Evolutionary conservation across 2,113 vertebrate species (phyloP), one percentile per base, ranked within the genome.

Genomic region (Lagenorhynchus albirostris): DNA sequence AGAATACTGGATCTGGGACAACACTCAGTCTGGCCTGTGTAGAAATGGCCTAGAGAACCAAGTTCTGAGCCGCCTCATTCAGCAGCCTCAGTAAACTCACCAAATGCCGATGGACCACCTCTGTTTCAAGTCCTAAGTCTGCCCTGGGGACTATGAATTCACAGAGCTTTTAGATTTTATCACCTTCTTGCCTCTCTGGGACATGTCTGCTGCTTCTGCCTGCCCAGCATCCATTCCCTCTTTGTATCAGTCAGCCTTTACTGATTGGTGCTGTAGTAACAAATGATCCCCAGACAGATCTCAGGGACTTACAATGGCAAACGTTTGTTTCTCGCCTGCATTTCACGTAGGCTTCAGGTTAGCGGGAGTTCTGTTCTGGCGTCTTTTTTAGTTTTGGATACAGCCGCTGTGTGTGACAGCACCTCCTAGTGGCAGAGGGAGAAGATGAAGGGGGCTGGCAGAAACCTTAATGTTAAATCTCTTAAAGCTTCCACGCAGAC

Each of bases 281-380:
- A 29, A 89, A 47, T 0, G 23, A 36, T 23, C 50, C 68, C 71
- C 36, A 17, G 36, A 20, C 36, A 17, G 36, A 20, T 65, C 62
- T 71, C 65, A 8, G 29, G 5, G 47, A 38, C 65, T 53, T 8
- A 17, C 18, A 33, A 0, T 3, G 2, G 65, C 55, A 15, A 74
- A 10, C 5, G 0, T 1, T 25, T 62, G 1, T 29, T 65, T 55
- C 81, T 81, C 8, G 3, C 6, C 8, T 4, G 3, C 3, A 23
- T 8, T 44, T 68, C 77, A 68, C 1, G 1, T 1, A 4, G 29
- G 9, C 70, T 84, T 88, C n/a, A 5, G 33, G 44, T 44, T 8
- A 47, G 2, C 58, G 8, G 83, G 1, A 2, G 36, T 25, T 62
- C 21, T 47, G 4, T 13, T 23, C 41, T 26, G 2, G 36, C 18